Evolutionary conservation across 2,797 vertebrate genomes (phyloP).

Genomic region (Megaceryle alcyon): DNA sequence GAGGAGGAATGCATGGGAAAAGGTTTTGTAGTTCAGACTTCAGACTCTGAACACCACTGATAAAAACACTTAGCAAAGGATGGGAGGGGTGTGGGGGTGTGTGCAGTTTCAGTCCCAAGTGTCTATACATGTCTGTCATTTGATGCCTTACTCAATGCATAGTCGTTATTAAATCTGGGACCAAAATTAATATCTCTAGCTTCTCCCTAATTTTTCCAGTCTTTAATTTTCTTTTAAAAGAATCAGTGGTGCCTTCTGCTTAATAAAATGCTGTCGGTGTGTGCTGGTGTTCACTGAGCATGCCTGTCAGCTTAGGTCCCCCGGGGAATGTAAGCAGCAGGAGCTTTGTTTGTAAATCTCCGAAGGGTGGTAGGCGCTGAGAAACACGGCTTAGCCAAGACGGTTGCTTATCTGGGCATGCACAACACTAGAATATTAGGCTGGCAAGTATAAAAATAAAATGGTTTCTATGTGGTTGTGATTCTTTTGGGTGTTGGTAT

Average conservation of each 20-base stretch:
- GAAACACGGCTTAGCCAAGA: background rate
- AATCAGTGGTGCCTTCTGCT: background rate
- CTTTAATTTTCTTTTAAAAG: background rate
- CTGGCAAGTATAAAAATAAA: conserved; percentile 29
- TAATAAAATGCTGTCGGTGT: background rate
- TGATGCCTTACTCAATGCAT: background rate
- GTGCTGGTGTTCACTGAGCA: background rate
- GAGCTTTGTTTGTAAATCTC: background rate
- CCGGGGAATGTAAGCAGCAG: background rate
- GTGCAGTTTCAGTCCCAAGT: background rate
- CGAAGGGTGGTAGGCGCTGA: background rate
- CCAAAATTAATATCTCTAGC: background rate
- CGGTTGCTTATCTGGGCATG: background rate
- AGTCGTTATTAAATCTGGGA: background rate
- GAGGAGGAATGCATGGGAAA: background rate
- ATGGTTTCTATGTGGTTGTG: background rate
- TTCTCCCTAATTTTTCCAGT: background rate
- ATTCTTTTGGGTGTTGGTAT: background rate
- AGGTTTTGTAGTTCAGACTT: background rate
- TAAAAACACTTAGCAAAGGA: background rate
- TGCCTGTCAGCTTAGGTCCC: background rate
- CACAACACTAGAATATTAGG: background rate
- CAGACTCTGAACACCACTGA: background rate
- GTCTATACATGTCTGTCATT: background rate
- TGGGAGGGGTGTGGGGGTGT: background rate